Evolutionary conservation across 2,797 vertebrate species (phyloP), one percentile per base, ranked within the genome.

Genomic region (Crenuchus spilurus): DNA sequence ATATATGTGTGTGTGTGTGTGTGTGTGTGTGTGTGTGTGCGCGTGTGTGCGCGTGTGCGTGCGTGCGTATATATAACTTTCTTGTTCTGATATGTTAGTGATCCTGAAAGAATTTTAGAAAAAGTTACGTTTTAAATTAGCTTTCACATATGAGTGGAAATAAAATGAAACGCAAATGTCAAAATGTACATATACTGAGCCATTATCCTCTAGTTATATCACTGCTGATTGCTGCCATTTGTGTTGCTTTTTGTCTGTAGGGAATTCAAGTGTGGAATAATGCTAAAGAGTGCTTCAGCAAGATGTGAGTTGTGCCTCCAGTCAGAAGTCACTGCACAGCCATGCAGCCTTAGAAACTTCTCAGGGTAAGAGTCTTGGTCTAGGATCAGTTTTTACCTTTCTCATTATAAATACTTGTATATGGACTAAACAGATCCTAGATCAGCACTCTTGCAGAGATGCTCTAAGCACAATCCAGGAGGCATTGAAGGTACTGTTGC

Each of bases 211-310:
- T 35, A 60, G 48, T 66, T 60, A 68, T 55, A n/a, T 67, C 31
- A 35, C 16, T 67, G 14, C n/a, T 18, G 44, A 10, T 20, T 52
- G 31, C 35, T 54, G 20, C 30, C 24, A 72, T 54, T 52, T 54
- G 22, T 58, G 6, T 54, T 14, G n/a, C 39, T 37, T 81, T 62
- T 13, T 76, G 48, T 48, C 80, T 82, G 68, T 79, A 99, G 97
- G 97, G 97, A 90, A 97, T 99, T 90, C 96, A 98, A 87, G 95
- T 99, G 86, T 99, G 97, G 97, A 97, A 94, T 85, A 98, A 99
- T 48, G 97, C 97, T 82, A 98, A 98, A 85, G 96, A 99, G 85
- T 98, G 96, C 86, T 99, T 99, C 92, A 95, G 93, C 91, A 99
- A 98, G 93, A 98, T 98, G 96, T 98, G 92, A 97, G 86, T 64